Conservation (phyloP, 2,797 vertebrate species). For the Capromys pilorides region DNA sequence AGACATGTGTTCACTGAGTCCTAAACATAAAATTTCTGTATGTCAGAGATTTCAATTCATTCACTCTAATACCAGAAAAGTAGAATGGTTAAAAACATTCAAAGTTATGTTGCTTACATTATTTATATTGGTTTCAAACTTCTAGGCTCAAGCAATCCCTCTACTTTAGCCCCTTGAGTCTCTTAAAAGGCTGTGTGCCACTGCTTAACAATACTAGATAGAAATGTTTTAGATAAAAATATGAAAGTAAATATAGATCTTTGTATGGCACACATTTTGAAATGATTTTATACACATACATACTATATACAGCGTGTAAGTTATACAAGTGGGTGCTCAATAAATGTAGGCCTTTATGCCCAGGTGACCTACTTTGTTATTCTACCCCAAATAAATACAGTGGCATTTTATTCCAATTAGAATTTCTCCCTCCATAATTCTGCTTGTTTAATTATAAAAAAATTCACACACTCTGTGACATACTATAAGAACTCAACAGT, state of each 20-base stretch:
- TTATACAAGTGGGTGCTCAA: not conserved
- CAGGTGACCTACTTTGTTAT: not conserved
- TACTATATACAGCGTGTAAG: not conserved
- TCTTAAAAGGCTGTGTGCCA: too few relatives aligned
- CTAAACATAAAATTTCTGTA: not conserved
- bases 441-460: conserved; percentile 31
- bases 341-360: not conserved
- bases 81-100: not conserved
- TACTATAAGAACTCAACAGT: not conserved
- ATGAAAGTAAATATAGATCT: not conserved
- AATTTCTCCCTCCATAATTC: not conserved
- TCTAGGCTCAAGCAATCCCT: not conserved
- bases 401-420: not conserved
- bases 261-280: not conserved
- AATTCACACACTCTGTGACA: conserved; percentile 37
- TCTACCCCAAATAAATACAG: not conserved
- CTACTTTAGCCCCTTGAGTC: not conserved
- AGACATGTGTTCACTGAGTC: not conserved
- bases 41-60: not conserved
- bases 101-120: not conserved
- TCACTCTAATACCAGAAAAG: not conserved
- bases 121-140: not conserved
- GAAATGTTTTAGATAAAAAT: not conserved
- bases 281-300: not conserved
- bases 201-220: not conserved